Evolutionary conservation across 2,888 invertebrate genomes (phyloP), one percentile per base, ranked within the genome.

Genomic region (Megamerina dolium): DNA sequence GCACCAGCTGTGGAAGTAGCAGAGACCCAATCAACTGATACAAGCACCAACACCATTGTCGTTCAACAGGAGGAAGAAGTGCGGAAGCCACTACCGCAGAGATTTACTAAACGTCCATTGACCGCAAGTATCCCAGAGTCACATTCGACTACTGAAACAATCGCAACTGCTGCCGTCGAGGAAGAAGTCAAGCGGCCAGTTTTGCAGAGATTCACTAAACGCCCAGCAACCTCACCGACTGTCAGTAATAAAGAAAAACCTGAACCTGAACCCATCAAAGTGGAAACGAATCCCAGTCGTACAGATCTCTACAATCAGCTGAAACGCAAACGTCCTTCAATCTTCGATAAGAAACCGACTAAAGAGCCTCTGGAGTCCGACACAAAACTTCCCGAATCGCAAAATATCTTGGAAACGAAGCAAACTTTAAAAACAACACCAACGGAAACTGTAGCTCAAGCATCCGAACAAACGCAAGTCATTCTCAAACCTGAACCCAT

Each of bases 251-350:
- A 52, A 35, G 46, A 23, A 10, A 10, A 23, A 23, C 23, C 23
- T 8, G 23, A 23, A 23, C 23, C 23, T 23, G 23, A 23, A 23
- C 8, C 10, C 10, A 10, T 23, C 10, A 10, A 8, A 8, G 23
- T 10, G 10, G 23, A 23, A 23, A 39, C 42, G n/a, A 42, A 42
- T 9, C 50, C 59, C 5, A 16, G 54, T 2, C 58, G 64, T 30
- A 55, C 56, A 8, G 64, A 68, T 4, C 48, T 68, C 5, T 67
- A 56, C 37, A 60, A 55, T 9, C 56, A 62, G 27, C 6, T 23
- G 6, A 60, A 63, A 13, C 62, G 68, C 21, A 68, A 66, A 32
- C 66, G 66, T 36, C 68, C 68, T 9, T 50, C 57, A 1, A 46
- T 54, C 38, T 56, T 60, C 27, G 59, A 58, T 17, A 63, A 60